These are phyloP conservation scores for Podotricha telesiphe DNA, from an alignment of 2,888 invertebrate genomes.

Conservation along the genomic window DNA sequence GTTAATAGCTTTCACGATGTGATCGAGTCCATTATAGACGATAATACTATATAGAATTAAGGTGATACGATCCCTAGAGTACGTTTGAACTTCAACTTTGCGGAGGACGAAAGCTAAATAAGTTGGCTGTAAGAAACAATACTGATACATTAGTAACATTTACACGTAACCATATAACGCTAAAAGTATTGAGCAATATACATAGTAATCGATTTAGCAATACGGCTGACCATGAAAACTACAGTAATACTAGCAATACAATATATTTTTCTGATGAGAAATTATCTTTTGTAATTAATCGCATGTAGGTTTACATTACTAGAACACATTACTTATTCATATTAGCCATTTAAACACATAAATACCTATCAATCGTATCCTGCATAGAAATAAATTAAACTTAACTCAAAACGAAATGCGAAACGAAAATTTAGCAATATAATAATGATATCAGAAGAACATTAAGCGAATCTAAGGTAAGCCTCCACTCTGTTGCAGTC, in stretches of 20 bases:
- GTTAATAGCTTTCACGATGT: slow-evolving; percentile 18
- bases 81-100: slow-evolving; percentile 42
- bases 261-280: background rate
- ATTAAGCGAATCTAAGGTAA: slow-evolving; percentile 78
- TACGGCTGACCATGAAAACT: background rate
- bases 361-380: background rate
- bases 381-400: background rate
- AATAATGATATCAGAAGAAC: slow-evolving; percentile 74
- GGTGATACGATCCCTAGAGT: slow-evolving; percentile 36
- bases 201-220: background rate
- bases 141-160: slow-evolving; percentile 11
- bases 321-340: background rate
- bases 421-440: slow-evolving; percentile 49
- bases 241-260: background rate
- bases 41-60: slow-evolving; percentile 39
- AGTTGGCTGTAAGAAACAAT: slow-evolving; percentile 23
- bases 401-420: background rate
- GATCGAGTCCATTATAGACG: slow-evolving; percentile 28
- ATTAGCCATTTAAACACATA: background rate
- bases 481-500: slow-evolving; percentile 75
- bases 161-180: background rate
- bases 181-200: slow-evolving; percentile 13
- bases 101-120: slow-evolving; percentile 30
- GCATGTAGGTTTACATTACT: background rate
- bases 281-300: background rate